phyloP scores from a whole-genome alignment of 2,888 invertebrate genomes.

The Callinectes sapidus region DNA sequence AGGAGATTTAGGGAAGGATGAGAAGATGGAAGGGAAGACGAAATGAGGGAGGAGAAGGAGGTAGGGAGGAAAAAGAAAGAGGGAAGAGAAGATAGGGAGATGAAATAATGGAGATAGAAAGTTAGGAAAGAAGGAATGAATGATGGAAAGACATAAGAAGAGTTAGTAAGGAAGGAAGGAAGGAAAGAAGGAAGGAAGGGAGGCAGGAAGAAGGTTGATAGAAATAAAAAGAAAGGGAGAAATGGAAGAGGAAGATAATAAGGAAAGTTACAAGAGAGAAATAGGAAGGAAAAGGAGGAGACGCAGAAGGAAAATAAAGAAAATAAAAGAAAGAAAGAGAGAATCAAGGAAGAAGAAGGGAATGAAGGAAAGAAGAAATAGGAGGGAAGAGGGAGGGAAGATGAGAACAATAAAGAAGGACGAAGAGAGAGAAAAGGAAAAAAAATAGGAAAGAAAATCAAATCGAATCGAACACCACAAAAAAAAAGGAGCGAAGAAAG shows the following conservation, averaged over 20 bases:
- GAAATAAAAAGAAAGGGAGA: background rate
- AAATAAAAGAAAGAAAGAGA: background rate
- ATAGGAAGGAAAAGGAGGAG: background rate
- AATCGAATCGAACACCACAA: background rate
- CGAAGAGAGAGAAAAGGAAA: background rate
- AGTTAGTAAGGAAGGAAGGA: background rate
- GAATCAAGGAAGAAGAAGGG: background rate
- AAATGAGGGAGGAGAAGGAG: conserved; percentile 56
- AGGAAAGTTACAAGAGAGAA: background rate
- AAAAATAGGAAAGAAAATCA: background rate
- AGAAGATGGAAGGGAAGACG: conserved; percentile 50
- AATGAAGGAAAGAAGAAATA: background rate
- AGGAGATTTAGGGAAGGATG: conserved; percentile 16
- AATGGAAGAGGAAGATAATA: background rate
- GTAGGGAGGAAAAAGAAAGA: background rate
- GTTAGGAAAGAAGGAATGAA: background rate
- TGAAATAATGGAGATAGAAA: background rate
- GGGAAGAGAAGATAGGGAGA: background rate
- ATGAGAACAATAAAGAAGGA: background rate
- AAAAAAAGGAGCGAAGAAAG: background rate
- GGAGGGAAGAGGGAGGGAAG: too few relatives aligned
- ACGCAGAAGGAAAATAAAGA: background rate
- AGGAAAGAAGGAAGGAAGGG: background rate
- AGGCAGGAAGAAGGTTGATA: background rate
- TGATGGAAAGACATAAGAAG: too few relatives aligned